phyloP scores from a whole-genome alignment of 2,797 vertebrate species.

The Protosalanx chinensis region DNA sequence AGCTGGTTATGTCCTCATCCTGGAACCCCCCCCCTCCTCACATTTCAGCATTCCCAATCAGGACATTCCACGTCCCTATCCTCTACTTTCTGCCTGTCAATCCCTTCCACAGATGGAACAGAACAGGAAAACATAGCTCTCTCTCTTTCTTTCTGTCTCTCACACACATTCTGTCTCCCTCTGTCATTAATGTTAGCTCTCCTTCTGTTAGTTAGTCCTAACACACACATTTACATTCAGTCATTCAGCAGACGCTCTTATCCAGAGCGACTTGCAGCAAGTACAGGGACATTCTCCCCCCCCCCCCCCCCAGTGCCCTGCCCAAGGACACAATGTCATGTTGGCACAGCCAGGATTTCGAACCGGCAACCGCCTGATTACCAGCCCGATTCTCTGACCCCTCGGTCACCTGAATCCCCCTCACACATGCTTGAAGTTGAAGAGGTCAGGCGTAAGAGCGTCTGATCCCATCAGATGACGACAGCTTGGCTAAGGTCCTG shows the following conservation, averaged over 20 bases:
- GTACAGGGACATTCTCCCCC: no score
- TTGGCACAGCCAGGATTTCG: no score
- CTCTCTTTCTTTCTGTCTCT: constrained; percentile 21
- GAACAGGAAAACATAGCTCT: constrained; percentile 16
- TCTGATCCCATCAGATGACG: background rate
- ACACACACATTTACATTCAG: no score
- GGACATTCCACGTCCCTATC: constrained; percentile 35
- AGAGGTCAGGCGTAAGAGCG: no score
- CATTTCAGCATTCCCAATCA: constrained; percentile 45
- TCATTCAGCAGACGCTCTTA: no score
- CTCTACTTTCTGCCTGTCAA: constrained; percentile 23
- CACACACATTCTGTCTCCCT: constrained; percentile 1
- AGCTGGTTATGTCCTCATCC: constrained; percentile 70
- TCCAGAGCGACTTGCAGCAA: no score
- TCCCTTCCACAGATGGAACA: constrained; percentile 21
- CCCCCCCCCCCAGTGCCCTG: no score
- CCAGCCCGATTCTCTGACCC: no score
- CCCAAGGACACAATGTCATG: no score
- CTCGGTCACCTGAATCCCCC: no score
- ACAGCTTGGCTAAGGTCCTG: background rate
- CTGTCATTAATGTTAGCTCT: background rate
- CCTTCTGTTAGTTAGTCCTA: background rate
- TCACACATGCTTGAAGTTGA: no score
- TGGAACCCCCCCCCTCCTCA: constrained; percentile 6
- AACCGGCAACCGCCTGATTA: no score